These are phyloP conservation scores for Minunthozetes semirufus DNA, from an alignment of 2,888 invertebrate genomes.

Conservation along the genomic window DNA sequence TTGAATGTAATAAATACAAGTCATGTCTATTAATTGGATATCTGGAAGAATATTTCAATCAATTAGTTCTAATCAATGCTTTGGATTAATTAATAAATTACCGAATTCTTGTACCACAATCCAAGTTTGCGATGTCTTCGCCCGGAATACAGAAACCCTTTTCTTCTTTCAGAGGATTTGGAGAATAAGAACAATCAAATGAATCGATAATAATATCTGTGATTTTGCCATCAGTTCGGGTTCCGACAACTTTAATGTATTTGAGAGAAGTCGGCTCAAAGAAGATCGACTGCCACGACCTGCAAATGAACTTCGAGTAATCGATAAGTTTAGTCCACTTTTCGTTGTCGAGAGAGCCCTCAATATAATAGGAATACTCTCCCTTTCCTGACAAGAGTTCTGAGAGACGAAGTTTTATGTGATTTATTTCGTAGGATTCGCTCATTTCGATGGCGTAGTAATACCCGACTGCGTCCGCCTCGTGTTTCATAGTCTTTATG, in stretches of 20 bases:
- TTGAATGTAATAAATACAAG: conserved; percentile 17
- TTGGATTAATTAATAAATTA: neutral
- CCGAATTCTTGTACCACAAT: conserved; percentile 22
- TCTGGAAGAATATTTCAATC: neutral
- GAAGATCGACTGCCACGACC: neutral
- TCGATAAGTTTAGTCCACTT: neutral
- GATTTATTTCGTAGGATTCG: neutral
- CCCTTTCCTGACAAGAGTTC: conserved; percentile 16
- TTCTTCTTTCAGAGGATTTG: neutral
- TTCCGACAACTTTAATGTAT: neutral
- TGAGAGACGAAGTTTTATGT: neutral
- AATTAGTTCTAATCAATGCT: no score
- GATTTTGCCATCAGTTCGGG: conserved; percentile 1
- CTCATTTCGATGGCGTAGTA: neutral
- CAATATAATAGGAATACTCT: conserved; percentile 9
- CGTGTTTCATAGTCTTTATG: conserved; percentile 29
- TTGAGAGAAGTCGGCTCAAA: neutral
- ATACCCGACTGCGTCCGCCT: conserved; percentile 4
- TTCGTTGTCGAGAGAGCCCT: neutral
- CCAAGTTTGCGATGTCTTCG: conserved; percentile 18
- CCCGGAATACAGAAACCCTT: neutral
- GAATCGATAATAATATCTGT: conserved; percentile 21
- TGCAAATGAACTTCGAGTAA: neutral
- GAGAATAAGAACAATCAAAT: neutral
- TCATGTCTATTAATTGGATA: conserved; percentile 25